Evolutionary conservation across 2,888 invertebrate genomes (phyloP), one percentile per base, ranked within the genome.

Genomic region (Tanytarsus gracilentus): DNA sequence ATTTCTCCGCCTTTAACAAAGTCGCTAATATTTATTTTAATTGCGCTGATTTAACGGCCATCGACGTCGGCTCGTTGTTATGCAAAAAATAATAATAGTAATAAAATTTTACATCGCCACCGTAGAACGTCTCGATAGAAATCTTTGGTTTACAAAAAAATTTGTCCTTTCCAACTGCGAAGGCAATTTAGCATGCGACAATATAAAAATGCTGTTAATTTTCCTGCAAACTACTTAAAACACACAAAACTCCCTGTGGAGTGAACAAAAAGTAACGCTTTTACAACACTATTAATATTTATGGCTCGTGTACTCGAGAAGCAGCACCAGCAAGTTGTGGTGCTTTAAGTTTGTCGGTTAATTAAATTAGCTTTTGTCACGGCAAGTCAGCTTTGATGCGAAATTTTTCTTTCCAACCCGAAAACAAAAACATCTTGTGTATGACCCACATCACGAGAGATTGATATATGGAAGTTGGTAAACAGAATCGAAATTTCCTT

Each of bases 341-440:
- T 36, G 7, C 36, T 18, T 18, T 16, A 40, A 40, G 5, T 40
- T 40, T 40, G 40, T 40, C 21, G 40, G 40, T 23, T 49, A 49
- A 49, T 49, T 49, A 49, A 49, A 49, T 49, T 49, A 49, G 26
- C 49, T 49, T 49, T 49, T 49, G 49, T 49, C 49, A 49, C 49
- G 49, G 26, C 49, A 49, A 25, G 23, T 49, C 26, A n/a, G 16
- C 44, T 44, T 8, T 44, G 36, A 36, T 16, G 36, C 36, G 40
- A 14, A 40, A 18, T 18, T 40, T 14, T 14, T 9, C 4, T 9
- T 21, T 18, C 16, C 21, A 2, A 3, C 21, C 21, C 2, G 40
- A 21, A n/a, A 18, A 40, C 14, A 40, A 36, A 40, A 40, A 40
- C 6, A 8, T 40, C 40, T 40, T 40, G 16, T 40, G 36, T 21